Base-by-base conservation (phyloP, 2,888 invertebrate genomes). In the Chromoteleia sp. region DNA sequence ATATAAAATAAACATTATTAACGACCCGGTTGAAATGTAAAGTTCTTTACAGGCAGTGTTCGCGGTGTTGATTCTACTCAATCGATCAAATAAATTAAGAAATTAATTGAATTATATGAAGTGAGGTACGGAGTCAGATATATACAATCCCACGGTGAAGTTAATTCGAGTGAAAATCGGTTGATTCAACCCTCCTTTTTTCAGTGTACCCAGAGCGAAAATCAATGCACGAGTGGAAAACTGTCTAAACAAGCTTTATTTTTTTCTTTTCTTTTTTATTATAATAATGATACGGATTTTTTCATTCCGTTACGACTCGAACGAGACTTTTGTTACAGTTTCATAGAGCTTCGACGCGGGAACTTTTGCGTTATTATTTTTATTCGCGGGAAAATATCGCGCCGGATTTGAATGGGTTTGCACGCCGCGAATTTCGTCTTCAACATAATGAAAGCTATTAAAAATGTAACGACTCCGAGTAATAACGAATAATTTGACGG, bases 401-500 rank as follows among this genome's bases (percentile, higher is more conserved):
- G 17, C 8, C 19, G 8, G 43, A 17, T 17, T 17, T 17, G 19
- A 19, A 17, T 43, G 12, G 17, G 10, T 12, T 1, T 19, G 17
- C 17, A 12, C 10, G 17, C 10, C 3, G 25, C 36, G 29, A 25
- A 33, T 29, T 36, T 39, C 2, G 43, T 25, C 41, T 19, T 19
- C 25, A 0, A 6, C 7, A 19, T 15, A 25, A 59, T 12, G 58
- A 39, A 67, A 67, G 33, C 48, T 56, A 21, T 74, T 65, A 43
- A 67, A 58, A 52, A 43, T 52, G 25, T 75, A 59, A 65, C 45
- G 17, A 48, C 52, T 30, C 5, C 59, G 33, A 7, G 21, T 73
- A 63, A 63, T 65, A 56, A 29, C 45, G 65, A 74, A 74, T 61
- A 65, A 74, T 33, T 65, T 29, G 41, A 65, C 45, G 36, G 33